A percentile compares a stretch with the other conserved stretches of the same genome.
phyloP scores from a whole-genome alignment of 2,113 vertebrate genomes.

The Rostratula benghalensis region DNA sequence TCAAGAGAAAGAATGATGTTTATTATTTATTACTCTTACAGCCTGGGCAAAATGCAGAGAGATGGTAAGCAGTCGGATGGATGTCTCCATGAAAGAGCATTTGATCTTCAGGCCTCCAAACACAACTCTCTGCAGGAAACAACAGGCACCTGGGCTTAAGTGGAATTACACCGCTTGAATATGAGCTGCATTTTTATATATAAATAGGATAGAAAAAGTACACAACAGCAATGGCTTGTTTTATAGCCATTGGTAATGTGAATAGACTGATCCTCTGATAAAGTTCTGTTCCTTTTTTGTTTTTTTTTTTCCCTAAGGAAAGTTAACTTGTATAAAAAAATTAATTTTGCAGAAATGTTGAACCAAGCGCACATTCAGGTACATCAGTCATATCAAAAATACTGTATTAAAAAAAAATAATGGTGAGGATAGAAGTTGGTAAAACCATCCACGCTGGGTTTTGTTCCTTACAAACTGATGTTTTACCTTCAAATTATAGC shows the following conservation, averaged over 20 bases:
- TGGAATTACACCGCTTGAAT: neutral
- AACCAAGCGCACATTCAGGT: neutral
- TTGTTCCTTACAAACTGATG: neutral
- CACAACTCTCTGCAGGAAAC: neutral
- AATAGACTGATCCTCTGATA: neutral
- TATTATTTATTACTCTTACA: neutral
- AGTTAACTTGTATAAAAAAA: neutral
- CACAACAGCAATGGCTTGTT: neutral
- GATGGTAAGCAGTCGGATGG: neutral
- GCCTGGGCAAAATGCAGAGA: neutral
- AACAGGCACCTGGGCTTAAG: neutral
- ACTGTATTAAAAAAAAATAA: neutral
- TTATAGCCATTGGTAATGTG: neutral
- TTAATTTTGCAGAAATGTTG: neutral
- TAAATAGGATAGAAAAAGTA: neutral
- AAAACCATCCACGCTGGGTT: neutral
- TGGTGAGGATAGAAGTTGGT: neutral
- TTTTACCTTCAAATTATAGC: neutral
- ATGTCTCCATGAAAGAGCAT: neutral
- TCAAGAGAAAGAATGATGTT: neutral
- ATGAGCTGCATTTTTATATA: neutral
- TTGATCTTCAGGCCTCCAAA: neutral
- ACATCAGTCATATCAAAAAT: neutral
- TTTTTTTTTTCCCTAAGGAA: neutral
- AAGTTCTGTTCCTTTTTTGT: neutral